Evolutionary conservation across 2,888 invertebrate genomes (phyloP), one percentile per base, ranked within the genome.

Genomic region (Ligdia adustata): DNA sequence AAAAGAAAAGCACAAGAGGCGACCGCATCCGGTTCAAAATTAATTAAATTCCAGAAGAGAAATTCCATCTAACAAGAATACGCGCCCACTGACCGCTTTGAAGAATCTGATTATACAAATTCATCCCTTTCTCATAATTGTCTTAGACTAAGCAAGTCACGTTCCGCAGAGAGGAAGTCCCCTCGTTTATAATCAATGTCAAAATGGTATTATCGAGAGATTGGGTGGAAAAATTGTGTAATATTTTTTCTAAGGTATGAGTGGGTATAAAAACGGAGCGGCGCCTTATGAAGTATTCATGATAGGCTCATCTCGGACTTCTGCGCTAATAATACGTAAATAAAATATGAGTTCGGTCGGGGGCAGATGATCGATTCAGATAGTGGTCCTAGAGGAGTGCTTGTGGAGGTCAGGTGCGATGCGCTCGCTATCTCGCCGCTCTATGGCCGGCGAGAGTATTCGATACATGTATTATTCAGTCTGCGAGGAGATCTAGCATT

Each of bases 401-500:
- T 41, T 27, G 35, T 29, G 41, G 47, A 55, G 58, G 64, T 65
- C 56, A 66, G 58, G 57, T 58, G 60, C 52, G 53, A 53, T 48
- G 52, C 43, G 37, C 29, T 4, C 7, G n/a, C n/a, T n/a, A n/a
- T 34, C 34, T 29, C 16, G 45, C 41, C 28, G 49, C 32, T 14
- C n/a, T 35, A 46, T 38, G 45, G 42, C 40, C 42, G 14, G 18
- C 14, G 29, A n/a, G 42, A 26, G 52, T 52, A 42, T 50, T 43
- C 52, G 45, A 43, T 44, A 42, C 57, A 69, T 78, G 68, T 77
- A 71, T 79, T 75, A 79, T 78, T 77, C 73, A 78, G 61, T 38
- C 52, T 50, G 40, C 52, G 55, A 59, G 53, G 59, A 68, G 66
- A 56, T 60, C 57, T 53, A 62, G 55, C 55, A 55, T 51, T 55